Percentiles rank a stretch among this genome's conserved stretches.
phyloP scores from a whole-genome alignment of 2,888 invertebrate genomes.

The Trachelus tabidus region DNA sequence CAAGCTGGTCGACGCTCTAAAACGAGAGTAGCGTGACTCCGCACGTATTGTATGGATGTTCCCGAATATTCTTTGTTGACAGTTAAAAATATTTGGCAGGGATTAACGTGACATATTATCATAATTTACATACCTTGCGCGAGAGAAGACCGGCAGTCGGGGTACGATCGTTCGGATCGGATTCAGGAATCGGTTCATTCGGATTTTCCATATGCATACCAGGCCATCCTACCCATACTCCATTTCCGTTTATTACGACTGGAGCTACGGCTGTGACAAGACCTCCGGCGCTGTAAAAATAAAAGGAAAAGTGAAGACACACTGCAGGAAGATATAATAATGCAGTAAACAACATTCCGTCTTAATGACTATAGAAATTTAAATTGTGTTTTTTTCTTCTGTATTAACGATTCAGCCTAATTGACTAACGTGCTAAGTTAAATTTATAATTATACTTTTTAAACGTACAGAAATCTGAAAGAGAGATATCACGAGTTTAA shows the following conservation, averaged over 20 bases:
- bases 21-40: neutral
- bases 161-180: slow-evolving; percentile 85
- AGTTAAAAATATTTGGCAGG: neutral
- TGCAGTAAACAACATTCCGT: neutral
- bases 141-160: slow-evolving; percentile 89
- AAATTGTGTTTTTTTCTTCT: neutral
- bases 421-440: neutral
- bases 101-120: neutral
- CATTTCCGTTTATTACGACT: slow-evolving; percentile 85
- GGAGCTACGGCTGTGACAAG: slow-evolving; percentile 92
- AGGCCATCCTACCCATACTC: slow-evolving; percentile 93
- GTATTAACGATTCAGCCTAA: neutral
- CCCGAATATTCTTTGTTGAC: neutral
- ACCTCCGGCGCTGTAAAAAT: slow-evolving; percentile 81
- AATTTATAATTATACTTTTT: neutral
- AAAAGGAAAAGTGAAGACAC: neutral
- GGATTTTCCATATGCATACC: slow-evolving; percentile 84
- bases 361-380: neutral
- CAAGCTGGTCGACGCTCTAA: neutral
- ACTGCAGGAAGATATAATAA: neutral
- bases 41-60: neutral
- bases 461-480: neutral
- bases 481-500: neutral
- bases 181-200: slow-evolving; percentile 85
- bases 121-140: slow-evolving; percentile 73